Evolutionary conservation across 2,888 invertebrate genomes (phyloP), one percentile per base, ranked within the genome.

Genomic region (Dicycla oo): DNA sequence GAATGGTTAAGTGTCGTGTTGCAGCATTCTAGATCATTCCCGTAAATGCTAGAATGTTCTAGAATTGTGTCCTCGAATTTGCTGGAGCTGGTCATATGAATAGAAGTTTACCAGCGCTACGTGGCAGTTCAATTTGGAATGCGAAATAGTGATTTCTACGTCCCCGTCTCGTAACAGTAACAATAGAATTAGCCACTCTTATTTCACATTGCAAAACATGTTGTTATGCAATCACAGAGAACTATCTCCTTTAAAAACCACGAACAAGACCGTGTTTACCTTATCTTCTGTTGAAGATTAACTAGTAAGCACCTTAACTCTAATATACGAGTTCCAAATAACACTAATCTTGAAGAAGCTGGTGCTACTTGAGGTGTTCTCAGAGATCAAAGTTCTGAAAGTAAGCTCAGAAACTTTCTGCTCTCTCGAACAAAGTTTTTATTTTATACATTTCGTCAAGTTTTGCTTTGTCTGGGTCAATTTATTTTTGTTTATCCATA

Each of bases 301-400:
- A 47, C 38, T 15, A 45, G 7, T 20, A 38, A 38, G 23, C 26
- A 13, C 15, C 5, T 1, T 10, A 7, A 56, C 13, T n/a, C 20
- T n/a, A 60, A n/a, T 60, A 26, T 20, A 47, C 2, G 26, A 62
- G 49, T 62, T 56, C 15, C 15, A 30, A 78, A 78, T 26, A 62
- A 70, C 8, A 60, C 43, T 40, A 77, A 57, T 78, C 47, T 58
- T 26, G 34, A 43, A 23, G 23, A 62, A 63, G 7, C 53, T 47
- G 56, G 13, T 20, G 5, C 18, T 47, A 34, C n/a, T 26, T 34
- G 34, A 58, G 51, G 45, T 71, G 26, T 43, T n/a, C 7, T 47
- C 40, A 1, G 11, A 72, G 63, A 58, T 78, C 71, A 71, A 71
- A 78, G 47, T 72, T 49, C 1, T 40, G 15, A 13, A 57, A 69